These are phyloP conservation scores for Microcebus ravelobensis DNA, from an alignment of 2,113 vertebrate genomes.

Conservation along the genomic window DNA sequence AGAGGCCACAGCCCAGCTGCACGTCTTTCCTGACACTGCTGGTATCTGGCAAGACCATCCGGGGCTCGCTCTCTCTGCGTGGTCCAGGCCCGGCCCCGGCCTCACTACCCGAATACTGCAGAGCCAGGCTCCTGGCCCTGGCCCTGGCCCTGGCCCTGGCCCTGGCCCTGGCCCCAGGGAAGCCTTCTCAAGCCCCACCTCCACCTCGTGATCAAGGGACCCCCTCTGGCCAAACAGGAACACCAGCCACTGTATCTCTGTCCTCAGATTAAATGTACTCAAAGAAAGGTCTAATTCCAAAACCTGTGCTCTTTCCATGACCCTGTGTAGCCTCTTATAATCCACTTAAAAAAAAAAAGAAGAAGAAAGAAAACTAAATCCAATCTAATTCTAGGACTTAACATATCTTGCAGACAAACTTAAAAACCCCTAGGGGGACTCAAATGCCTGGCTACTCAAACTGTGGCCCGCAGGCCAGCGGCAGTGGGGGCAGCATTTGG, in stretches of 20 bases:
- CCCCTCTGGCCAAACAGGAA: neutral
- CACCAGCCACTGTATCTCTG: neutral
- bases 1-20: neutral
- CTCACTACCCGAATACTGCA: neutral
- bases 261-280: neutral
- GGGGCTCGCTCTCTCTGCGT: neutral
- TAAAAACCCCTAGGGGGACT: neutral
- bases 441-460: neutral
- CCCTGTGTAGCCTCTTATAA: neutral
- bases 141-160: neutral
- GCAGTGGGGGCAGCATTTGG: too few species aligned
- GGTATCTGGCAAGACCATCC: neutral
- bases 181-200: neutral
- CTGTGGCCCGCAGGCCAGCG: neutral
- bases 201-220: neutral
- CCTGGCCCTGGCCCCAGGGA: neutral
- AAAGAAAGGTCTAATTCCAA: slow-evolving; percentile 21
- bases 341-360: neutral
- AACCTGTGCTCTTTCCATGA: neutral
- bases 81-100: neutral
- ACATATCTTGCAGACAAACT: slow-evolving; percentile 2
- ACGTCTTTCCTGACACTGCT: neutral
- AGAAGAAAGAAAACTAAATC: neutral
- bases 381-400: slow-evolving; percentile 59
- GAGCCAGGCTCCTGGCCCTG: neutral